Evolutionary conservation across 2,113 vertebrate species (phyloP), one percentile per base, ranked within the genome.

Genomic region (Lepus timidus): DNA sequence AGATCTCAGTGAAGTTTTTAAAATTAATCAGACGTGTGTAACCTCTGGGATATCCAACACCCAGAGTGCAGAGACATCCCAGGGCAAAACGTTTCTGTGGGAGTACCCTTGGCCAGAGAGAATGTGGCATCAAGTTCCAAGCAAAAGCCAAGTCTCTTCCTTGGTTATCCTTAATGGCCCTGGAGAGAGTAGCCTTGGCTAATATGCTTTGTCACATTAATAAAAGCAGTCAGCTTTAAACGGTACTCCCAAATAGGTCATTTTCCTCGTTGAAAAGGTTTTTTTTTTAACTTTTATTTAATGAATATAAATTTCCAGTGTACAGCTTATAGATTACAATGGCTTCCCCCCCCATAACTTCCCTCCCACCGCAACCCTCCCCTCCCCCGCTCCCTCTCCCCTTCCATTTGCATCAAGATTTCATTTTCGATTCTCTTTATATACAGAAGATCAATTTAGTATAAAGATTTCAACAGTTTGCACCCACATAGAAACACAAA

Each of bases 1-100:
- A 79, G 64, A 79, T 75, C 70, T 83, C 70, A 64, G 33, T 31
- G 91, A 85, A 1, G 29, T 14, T 78, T 95, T 92, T 78, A 75
- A 52, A 85, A n/a, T 36, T 74, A 83, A 93, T 90, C 29, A 52
- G 13, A n/a, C 80, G 0, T 68, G 44, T 81, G 17, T 82, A 81
- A 75, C 67, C 44, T 92, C 44, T 52, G 81, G 73, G 58, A 64
- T 93, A 62, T 64, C 16, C 80, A 70, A 74, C 65, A 25, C 22
- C 6, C 5, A 74, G 6, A 31, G 31, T n/a, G 5, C 14, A 89
- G 33, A 67, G 44, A 73, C 29, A 20, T 78, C 52, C 19, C 55
- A 71, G 65, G 16, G 44, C 33, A 74, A 87, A 93, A 49, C 12
- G 9, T 51, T 87, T 70, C 61, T 92, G 4, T 83, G 76, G 52